phyloP scores from a whole-genome alignment of 2,797 vertebrate species.

The Mormyrops boulengeri region DNA sequence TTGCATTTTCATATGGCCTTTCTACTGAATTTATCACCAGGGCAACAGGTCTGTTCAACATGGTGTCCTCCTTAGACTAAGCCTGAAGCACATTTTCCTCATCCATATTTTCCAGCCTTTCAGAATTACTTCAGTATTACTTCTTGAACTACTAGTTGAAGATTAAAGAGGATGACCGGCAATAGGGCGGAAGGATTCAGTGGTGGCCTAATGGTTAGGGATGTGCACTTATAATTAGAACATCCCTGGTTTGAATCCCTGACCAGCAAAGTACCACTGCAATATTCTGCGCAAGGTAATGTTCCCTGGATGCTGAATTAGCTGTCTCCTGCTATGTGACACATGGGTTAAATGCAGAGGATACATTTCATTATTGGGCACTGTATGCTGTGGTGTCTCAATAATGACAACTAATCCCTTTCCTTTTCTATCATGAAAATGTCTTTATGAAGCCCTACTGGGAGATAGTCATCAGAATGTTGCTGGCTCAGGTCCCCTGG shows the following conservation, averaged over 20 bases:
- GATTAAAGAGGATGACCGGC: neutral
- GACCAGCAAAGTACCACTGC: neutral
- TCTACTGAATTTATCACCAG: constrained; percentile 13
- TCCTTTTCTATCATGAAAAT: neutral
- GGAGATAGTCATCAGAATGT: neutral
- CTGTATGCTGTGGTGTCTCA: neutral
- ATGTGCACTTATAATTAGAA: neutral
- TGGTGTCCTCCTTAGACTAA: neutral
- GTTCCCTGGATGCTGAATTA: neutral
- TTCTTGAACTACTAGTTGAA: neutral
- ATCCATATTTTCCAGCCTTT: neutral
- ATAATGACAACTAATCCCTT: neutral
- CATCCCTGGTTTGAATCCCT: neutral
- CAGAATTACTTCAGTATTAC: neutral
- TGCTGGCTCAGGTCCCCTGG: neutral
- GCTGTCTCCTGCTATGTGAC: neutral
- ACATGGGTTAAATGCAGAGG: neutral
- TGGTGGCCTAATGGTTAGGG: neutral
- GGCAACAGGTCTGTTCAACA: neutral
- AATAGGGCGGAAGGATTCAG: neutral
- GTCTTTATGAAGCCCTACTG: neutral
- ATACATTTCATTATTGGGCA: neutral
- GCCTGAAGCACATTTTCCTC: neutral
- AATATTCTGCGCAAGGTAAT: neutral
- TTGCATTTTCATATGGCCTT: neutral